Evolutionary conservation across 2,113 vertebrate species (phyloP).

Genomic region (Gallinago undulata): DNA sequence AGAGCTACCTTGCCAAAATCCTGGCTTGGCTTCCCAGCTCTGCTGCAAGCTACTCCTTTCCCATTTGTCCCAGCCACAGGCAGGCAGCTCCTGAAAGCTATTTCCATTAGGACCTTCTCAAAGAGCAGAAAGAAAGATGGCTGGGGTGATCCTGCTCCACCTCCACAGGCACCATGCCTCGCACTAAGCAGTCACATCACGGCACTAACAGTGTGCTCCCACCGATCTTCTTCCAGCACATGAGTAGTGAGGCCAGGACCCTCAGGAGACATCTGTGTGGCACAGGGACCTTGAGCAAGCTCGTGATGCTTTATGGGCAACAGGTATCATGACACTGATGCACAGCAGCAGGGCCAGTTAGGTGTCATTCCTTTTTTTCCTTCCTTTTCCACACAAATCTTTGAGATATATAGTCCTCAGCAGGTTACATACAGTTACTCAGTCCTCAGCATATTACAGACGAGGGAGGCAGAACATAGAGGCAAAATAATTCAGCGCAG

Average conservation of each 20-base stretch:
- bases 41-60: not conserved
- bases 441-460: not conserved
- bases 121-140: not conserved
- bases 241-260: fast-evolving
- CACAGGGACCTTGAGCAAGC: not conserved
- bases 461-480: not conserved
- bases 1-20: not conserved
- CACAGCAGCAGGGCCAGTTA: not conserved
- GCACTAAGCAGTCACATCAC: fast-evolving
- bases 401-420: not conserved
- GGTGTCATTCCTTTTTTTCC: not conserved
- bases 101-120: not conserved
- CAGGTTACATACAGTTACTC: too few relatives aligned
- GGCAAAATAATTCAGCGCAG: not conserved
- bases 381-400: not conserved
- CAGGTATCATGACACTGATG: not conserved
- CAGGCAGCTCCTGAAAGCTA: not conserved
- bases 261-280: not conserved
- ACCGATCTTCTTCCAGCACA: not conserved
- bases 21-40: not conserved
- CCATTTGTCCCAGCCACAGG: not conserved
- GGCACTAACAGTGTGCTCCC: fast-evolving
- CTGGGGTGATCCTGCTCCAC: not conserved
- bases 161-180: fast-evolving
- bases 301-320: fast-evolving